Base-by-base conservation (phyloP, 2,888 invertebrate species). In the Pammene fasciana region DNA sequence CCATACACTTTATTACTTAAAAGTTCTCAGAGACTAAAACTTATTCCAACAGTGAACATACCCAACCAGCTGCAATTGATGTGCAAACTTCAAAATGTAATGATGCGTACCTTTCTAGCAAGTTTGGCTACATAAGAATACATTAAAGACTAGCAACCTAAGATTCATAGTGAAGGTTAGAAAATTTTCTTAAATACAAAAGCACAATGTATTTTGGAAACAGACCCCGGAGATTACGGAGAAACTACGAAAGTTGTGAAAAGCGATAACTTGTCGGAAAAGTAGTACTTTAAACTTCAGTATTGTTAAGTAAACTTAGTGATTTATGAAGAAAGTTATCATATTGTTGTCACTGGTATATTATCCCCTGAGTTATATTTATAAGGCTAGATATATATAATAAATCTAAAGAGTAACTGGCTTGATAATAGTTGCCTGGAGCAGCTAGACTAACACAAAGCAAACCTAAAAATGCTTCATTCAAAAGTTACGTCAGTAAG, bases 1-100 rank as follows among this genome's bases (percentile, higher is more conserved):
- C 34, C 52, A 54, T 54, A 9, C 26, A 34, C 7, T 54, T 54
- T 52, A 11, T 52, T 52, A 52, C 52, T 52, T 52, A 52, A 6
- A 54, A 54, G 34, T 34, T n/a, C 8, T 54, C 7, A 1, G 11
- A 41, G 10, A 43, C 43, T 13, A 52, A 52, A 52, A 26, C 38
- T 50, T 62, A 41, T 41, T 8, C 54, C 54, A 45, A 54, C 14
- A 45, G 50, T 38, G 10, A 41, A 14, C n/a, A 6, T 45, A 55
- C 41, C 16, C 50, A 16, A 50, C 56, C 36, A 38, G 54, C 52
- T 56, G 26, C 48, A 65, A 68, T 64, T 68, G 36, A 68, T 64
- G 64, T 16, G 57, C 38, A 68, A 68, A 68, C 68, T 68, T 65
- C 18, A 59, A 68, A 65, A 57, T 36, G 18, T 52, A 64, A 68